A percentile compares a stretch with the other conserved stretches of the same genome.
These are phyloP conservation scores for Margaritifera margaritifera DNA, from an alignment of 2,888 invertebrate species.

Conservation along the genomic window DNA sequence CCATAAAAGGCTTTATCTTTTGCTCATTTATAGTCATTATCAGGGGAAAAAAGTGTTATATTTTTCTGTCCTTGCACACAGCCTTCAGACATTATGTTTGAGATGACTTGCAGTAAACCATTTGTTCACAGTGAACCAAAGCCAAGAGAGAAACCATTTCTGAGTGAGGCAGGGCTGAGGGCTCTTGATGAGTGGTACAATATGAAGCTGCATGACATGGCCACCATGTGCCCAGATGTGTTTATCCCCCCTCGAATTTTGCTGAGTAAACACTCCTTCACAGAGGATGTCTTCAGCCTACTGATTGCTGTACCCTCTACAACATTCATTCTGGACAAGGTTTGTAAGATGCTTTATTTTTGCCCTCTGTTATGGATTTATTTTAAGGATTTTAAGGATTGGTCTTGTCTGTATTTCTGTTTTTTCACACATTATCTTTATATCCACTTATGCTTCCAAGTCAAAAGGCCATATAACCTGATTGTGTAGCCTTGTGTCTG, in stretches of 20 bases:
- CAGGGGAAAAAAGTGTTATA: too few relatives aligned
- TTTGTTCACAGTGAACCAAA: conserved; percentile 52
- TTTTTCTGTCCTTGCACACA: too few relatives aligned
- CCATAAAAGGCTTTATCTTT: too few relatives aligned
- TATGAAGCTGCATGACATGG: conserved; percentile 37
- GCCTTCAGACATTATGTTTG: too few relatives aligned
- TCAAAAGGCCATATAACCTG: too few relatives aligned
- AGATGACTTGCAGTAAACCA: too few relatives aligned
- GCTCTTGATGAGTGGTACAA: conserved; percentile 57
- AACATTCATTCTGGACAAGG: conserved; percentile 55
- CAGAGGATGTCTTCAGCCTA: conserved; percentile 58
- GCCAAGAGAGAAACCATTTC: conserved; percentile 55
- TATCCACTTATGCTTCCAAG: too few relatives aligned
- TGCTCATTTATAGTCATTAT: too few relatives aligned
- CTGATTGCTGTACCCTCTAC: conserved; percentile 65
- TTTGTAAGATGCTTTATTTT: conserved; percentile 28
- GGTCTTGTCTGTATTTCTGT: too few relatives aligned
- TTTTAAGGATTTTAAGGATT: neutral
- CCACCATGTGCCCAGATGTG: conserved; percentile 44
- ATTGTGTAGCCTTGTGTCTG: too few relatives aligned
- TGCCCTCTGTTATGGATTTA: neutral
- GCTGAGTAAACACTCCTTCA: conserved; percentile 44
- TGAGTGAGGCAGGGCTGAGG: conserved; percentile 64
- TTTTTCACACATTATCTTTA: too few relatives aligned
- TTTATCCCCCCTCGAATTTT: conserved; percentile 16